Evolutionary conservation across 64 coral and sea anemone genomes (phyloP), one percentile per base, ranked within the genome.

Genomic region (Hydrozoanthus tunicans): DNA sequence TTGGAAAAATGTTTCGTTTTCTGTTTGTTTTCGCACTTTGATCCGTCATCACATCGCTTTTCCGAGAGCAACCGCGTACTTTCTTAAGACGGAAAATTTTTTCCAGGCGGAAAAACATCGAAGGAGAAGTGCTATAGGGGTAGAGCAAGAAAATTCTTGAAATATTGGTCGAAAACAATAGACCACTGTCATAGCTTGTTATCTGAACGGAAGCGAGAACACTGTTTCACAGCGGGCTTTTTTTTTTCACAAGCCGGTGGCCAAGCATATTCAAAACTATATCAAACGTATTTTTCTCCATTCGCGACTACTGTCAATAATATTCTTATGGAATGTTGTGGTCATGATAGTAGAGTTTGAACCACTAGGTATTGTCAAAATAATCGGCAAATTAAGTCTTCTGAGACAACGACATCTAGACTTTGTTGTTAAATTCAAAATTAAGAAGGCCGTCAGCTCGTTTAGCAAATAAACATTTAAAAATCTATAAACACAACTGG

Each of bases 371-470:
- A 64, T 9, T 9, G 13, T 9, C 62, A 0, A 7, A 14, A 0
- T 7, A 9, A 64, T 64, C 0, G 62, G 7, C 7, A 64, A 64
- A 7, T 7, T 7, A 7, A 14, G 17, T 77, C 73, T 77, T 77
- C 73, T 77, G 7, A 77, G 73, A 77, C 73, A 3, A 77, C 17
- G 73, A 3, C 73, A 20, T 77, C 73, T 77, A 77, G 73, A 9
- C 73, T 3, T 77, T 77, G 23, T n/a, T 77, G 51, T 77, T 77
- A 77, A 77, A 77, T 77, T 77, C 73, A 77, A 20, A 77, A 77
- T 12, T 77, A 77, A 77, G 73, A 53, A 64, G 62, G 7, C 3
- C 23, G 73, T 77, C 3, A 77, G 73, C 73, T 77, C 73, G 1
- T 77, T 77, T 77, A 77, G 73, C 73, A 1, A 77, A 77, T n/a